Evolutionary conservation across 1,140 invertebrate genomes (phyloP).

Genomic region (Drosophila littoralis): DNA sequence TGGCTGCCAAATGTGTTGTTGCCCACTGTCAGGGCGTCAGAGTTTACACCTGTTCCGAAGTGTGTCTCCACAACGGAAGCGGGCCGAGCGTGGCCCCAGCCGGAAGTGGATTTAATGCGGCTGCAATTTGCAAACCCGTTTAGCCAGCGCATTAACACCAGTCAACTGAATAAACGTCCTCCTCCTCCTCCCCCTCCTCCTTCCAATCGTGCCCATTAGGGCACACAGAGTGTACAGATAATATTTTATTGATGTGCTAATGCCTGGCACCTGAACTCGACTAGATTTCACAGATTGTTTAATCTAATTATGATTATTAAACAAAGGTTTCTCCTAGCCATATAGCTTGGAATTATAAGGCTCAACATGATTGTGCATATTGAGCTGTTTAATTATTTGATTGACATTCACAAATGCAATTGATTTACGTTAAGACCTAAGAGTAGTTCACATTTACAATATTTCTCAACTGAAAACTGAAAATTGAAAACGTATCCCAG

Average conservation of each 20-base stretch:
- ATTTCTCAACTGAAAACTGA: no score
- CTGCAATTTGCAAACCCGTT: constrained; percentile 67
- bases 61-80: constrained; percentile 55
- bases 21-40: constrained; percentile 66
- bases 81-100: constrained; percentile 30
- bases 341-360: no score
- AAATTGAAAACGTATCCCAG: no score
- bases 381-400: not conserved
- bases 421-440: no score
- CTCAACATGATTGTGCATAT: not conserved
- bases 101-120: constrained; percentile 77
- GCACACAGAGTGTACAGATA: constrained; percentile 14
- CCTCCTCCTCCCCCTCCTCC: not conserved
- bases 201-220: no score
- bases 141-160: constrained; percentile 64
- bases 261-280: constrained; percentile 1
- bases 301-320: constrained; percentile 27
- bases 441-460: no score
- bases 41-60: constrained; percentile 67
- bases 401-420: no score
- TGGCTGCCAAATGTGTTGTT: constrained; percentile 78
- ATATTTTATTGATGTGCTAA: constrained; percentile 43
- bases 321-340: no score
- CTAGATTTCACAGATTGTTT: constrained; percentile 10
- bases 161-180: not conserved